Evolutionary conservation across 2,888 invertebrate genomes (phyloP), one percentile per base, ranked within the genome.

Genomic region (Dasypogon diadema): DNA sequence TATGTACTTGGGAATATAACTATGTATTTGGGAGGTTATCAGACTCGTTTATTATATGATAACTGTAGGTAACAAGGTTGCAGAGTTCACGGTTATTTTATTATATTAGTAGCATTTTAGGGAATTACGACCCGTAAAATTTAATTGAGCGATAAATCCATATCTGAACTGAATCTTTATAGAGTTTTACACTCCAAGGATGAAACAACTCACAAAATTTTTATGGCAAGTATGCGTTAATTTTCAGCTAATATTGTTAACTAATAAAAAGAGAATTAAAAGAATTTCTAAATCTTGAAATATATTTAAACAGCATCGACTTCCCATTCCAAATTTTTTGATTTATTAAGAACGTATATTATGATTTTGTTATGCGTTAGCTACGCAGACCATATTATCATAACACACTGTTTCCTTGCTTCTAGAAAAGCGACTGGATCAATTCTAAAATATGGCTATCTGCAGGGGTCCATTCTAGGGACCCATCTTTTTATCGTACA

Each of bases 81-180:
- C 1, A 12, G 12, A 3, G 6, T 30, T 30, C 34, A 30, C 34
- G 10, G 42, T 12, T 42, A 42, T 42, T 42, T 3, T 42, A 10
- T n/a, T 26, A 30, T 30, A 58, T 58, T 58, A n/a, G 58, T 26
- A 30, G 26, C 37, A 60, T 34, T 34, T 60, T 37, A n/a, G 14
- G 37, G 21, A 37, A 34, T 60, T 60, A 60, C 60, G 60, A 60
- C 16, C 37, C 60, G 37, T 34, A 18, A 60, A 60, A 21, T 37
- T 60, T 60, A 60, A 60, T 60, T 34, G 60, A 6, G 60, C 26
- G 37, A 60, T 60, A 60, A 60, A 60, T 60, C 60, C 26, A 60
- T 60, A 37, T 34, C 10, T 12, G 42, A 42, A n/a, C n/a, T 12
- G 2, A 12, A 42, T 42, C 42, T 12, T 42, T 30, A 30, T 30